Evolutionary conservation across 2,797 vertebrate species (phyloP).

Genomic region (Hylomyscus alleni): DNA sequence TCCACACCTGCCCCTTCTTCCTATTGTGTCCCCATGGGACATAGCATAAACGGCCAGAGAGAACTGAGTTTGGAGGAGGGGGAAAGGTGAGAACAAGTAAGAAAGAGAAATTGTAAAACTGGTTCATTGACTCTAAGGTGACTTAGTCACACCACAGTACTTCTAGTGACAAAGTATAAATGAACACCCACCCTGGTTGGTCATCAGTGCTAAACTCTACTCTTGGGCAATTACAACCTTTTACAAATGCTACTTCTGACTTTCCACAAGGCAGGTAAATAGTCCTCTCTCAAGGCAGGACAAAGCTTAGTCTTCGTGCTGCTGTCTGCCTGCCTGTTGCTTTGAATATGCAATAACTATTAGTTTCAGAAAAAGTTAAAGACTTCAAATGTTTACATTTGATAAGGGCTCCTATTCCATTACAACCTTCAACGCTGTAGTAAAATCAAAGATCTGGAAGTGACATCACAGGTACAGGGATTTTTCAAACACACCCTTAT

Average conservation of each 20-base stretch:
- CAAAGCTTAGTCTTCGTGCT: neutral
- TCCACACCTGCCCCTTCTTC: too few relatives aligned
- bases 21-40: fast-evolving
- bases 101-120: neutral
- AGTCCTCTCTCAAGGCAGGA: neutral
- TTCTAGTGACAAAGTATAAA: neutral
- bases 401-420: neutral
- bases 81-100: neutral
- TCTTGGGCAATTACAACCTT: neutral
- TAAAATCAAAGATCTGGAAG: neutral
- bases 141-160: neutral
- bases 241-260: constrained; percentile 1
- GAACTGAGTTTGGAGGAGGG: neutral
- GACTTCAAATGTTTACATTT: neutral
- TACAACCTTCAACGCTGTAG: neutral
- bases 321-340: neutral
- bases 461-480: neutral
- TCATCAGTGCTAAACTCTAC: neutral
- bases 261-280: neutral
- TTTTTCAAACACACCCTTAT: constrained; percentile 4
- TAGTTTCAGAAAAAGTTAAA: neutral
- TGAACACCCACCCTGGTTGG: neutral
- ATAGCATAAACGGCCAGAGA: neutral
- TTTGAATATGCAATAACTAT: neutral
- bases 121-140: neutral